Base-by-base conservation (phyloP, 2,797 vertebrate genomes). In the Chloroceryle inda region DNA sequence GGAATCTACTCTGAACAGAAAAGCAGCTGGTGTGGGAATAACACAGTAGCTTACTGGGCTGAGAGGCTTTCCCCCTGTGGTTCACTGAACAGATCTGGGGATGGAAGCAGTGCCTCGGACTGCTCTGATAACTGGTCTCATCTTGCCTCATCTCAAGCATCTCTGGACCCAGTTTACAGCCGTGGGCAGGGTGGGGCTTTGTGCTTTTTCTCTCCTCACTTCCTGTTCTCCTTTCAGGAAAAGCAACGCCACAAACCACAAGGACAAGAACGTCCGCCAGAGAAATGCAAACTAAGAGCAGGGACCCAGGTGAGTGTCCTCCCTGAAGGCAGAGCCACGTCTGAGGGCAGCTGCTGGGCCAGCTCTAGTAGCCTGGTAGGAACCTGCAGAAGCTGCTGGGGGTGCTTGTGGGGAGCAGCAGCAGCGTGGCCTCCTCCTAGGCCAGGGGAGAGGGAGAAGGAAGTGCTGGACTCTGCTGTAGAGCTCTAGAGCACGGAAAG, bases 181-280 rank as follows among this genome's bases (percentile, higher is more conserved):
- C 2, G 21, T 9, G 56, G 26, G 2, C 6, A 3, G 14, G 64
- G 8, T 29, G 31, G 31, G 26, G 1, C 40, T 63, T 21, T 4
- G 38, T 64, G 50, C 56, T 21, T 7, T 31, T 10, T 38, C 23
- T 47, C 26, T 45, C 19, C 67, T 76, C 89, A 67, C 38, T 9
- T 1, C 9, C 29, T n/a, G 50, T 68, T 82, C 16, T 42, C 31
- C 29, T 23, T 55, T 91, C 76, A 99, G 99, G 98, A 99, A 99
- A 97, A 99, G 99, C 98, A 99, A 99, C 62, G 97, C 98, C 66
- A 93, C 98, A 59, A 99, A 99, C 69, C 98, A 99, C 97, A 99
- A 99, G 97, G 99, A 98, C 97, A 99, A 99, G 97, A 99, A 98
- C 1, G 98, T 99, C 81, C 99, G 99, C 90, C 99, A 99, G 98